Evolutionary conservation across 2,888 invertebrate species (phyloP).

Genomic region (Crioceris asparagi): DNA sequence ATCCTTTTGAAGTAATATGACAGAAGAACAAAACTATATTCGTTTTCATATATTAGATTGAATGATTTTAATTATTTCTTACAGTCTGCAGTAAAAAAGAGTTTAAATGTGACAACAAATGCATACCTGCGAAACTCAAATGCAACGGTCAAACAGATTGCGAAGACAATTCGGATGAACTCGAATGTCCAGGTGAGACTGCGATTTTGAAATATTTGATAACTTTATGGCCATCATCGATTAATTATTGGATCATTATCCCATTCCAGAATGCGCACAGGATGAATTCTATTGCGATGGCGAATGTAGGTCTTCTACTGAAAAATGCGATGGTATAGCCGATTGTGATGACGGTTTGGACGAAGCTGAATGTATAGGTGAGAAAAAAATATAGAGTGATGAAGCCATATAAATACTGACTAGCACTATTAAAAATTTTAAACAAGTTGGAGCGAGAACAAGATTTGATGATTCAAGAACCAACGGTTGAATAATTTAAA

Average conservation of each 20-base stretch:
- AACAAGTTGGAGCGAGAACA: too few relatives aligned
- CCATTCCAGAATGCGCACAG: conserved; percentile 19
- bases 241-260: not conserved
- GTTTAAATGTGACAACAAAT: conserved; percentile 31
- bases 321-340: conserved; percentile 49
- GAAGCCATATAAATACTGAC: too few relatives aligned
- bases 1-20: too few relatives aligned
- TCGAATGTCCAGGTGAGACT: conserved; percentile 41
- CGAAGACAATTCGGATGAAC: conserved; percentile 54
- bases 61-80: too few relatives aligned
- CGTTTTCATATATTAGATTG: too few relatives aligned
- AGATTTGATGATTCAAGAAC: too few relatives aligned
- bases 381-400: not conserved
- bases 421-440: too few relatives aligned
- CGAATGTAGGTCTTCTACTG: conserved; percentile 25
- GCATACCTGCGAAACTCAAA: conserved; percentile 39
- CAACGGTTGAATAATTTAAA: too few relatives aligned
- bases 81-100: conserved; percentile 18
- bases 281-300: conserved; percentile 15
- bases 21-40: too few relatives aligned
- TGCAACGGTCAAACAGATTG: conserved; percentile 51
- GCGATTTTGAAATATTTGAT: not conserved
- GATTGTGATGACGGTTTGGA: conserved; percentile 62
- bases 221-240: not conserved
- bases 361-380: conserved; percentile 38